phyloP scores from a whole-genome alignment of 2,113 vertebrate species.

The Ctenomys sociabilis region DNA sequence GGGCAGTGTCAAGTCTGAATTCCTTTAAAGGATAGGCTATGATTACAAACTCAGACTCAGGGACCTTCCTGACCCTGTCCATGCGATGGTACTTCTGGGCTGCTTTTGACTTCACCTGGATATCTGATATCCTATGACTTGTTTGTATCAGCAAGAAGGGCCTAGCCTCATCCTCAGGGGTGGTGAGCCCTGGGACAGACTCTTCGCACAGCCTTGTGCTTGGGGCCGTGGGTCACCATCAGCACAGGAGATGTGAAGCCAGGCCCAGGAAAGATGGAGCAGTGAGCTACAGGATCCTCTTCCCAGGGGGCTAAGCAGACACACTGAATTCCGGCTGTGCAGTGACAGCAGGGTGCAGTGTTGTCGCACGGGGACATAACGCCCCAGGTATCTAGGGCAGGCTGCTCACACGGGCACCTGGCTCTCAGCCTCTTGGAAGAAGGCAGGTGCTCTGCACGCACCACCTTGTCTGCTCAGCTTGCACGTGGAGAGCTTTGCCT shows the following conservation, averaged over 20 bases:
- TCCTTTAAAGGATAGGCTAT: too few relatives aligned
- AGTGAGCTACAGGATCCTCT: not conserved
- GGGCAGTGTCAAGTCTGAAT: too few relatives aligned
- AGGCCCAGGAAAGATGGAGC: not conserved
- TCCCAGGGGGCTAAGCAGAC: too few relatives aligned
- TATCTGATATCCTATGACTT: not conserved
- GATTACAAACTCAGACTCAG: too few relatives aligned
- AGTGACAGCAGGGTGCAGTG: too few relatives aligned
- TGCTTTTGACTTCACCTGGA: too few relatives aligned
- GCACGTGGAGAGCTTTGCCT: not conserved
- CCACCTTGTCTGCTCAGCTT: not conserved
- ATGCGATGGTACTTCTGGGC: too few relatives aligned
- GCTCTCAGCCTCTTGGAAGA: not conserved
- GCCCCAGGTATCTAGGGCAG: fast-evolving
- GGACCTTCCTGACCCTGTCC: too few relatives aligned
- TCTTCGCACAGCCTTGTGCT: fast-evolving
- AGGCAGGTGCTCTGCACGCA: not conserved
- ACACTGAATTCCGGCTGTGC: fast-evolving
- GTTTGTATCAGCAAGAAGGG: not conserved
- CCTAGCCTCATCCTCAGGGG: fast-evolving
- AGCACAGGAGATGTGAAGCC: too few relatives aligned
- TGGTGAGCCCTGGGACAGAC: too few relatives aligned
- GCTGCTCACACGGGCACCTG: fast-evolving
- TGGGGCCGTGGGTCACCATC: not conserved
- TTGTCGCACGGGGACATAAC: too few relatives aligned